Evolutionary conservation across 2,888 invertebrate species (phyloP).

Genomic region (Cerastis rubricosa): DNA sequence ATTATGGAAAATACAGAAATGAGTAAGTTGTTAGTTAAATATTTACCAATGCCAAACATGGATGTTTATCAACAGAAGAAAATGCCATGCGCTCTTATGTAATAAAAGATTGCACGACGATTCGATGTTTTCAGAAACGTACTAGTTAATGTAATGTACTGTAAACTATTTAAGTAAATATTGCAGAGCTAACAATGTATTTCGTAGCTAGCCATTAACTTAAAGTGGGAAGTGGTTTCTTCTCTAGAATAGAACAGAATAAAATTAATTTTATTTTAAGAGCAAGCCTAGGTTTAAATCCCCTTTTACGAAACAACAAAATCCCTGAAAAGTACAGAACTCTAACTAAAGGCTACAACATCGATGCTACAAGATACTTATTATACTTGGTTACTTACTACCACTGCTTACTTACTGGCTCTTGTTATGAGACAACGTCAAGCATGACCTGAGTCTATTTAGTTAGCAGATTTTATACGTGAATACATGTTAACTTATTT

Average conservation of each 20-base stretch:
- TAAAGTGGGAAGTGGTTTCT: slow-evolving; percentile 27
- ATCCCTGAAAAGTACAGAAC: neutral
- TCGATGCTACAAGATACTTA: neutral
- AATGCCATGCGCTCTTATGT: neutral
- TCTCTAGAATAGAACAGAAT: neutral
- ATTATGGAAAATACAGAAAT: slow-evolving; percentile 21
- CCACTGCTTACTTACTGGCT: neutral
- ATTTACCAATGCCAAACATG: slow-evolving; percentile 22
- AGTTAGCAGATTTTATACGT: slow-evolving; percentile 21
- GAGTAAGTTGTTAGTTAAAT: slow-evolving; percentile 16
- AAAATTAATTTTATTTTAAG: neutral
- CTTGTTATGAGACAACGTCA: neutral
- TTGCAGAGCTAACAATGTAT: slow-evolving; percentile 19
- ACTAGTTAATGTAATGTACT: neutral
- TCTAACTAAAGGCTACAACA: neutral
- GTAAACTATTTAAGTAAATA: slow-evolving; percentile 28
- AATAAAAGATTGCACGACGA: slow-evolving; percentile 13
- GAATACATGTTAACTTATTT: slow-evolving; percentile 6
- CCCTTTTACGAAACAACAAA: neutral
- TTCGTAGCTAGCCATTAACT: slow-evolving; percentile 7
- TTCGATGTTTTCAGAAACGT: slow-evolving; percentile 11
- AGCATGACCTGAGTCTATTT: slow-evolving; percentile 1
- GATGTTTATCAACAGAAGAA: neutral
- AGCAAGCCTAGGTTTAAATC: too few species aligned
- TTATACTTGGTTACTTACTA: neutral